Conservation (phyloP, 2,113 vertebrate species). For the Gymnorhina tibicen region DNA sequence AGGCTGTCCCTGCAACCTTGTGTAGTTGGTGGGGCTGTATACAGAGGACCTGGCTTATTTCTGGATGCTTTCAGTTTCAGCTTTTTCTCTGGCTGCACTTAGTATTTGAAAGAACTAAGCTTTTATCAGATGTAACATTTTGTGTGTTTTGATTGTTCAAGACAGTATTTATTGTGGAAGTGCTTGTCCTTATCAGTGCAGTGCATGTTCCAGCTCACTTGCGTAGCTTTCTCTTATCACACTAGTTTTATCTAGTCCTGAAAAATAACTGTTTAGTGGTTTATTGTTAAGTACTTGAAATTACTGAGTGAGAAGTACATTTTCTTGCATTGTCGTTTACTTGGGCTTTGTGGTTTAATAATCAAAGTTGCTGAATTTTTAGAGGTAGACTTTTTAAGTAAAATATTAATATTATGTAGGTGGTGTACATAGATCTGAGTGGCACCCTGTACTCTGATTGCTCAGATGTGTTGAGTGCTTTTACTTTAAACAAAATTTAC, state of each 20-base stretch:
- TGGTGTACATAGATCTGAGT: neutral
- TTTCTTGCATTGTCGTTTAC: neutral
- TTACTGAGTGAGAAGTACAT: neutral
- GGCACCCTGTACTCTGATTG: neutral
- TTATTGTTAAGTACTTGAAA: neutral
- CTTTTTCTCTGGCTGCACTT: neutral
- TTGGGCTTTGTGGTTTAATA: neutral
- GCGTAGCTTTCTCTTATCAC: neutral
- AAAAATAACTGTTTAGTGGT: neutral
- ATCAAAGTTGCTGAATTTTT: neutral
- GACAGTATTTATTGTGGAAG: neutral
- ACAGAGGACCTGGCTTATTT: neutral
- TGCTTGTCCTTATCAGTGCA: neutral
- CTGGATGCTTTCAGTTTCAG: neutral
- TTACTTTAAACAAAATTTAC: neutral
- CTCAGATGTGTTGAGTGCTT: neutral
- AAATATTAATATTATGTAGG: neutral
- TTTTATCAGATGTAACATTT: neutral
- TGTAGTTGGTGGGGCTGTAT: neutral
- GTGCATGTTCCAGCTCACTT: constrained; percentile 21
- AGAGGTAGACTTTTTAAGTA: neutral
- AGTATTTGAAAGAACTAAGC: neutral
- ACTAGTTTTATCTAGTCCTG: neutral
- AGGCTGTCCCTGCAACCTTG: neutral
- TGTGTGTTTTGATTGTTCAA: neutral